These are phyloP conservation scores for Anableps anableps DNA, from an alignment of 2,797 vertebrate genomes.

Conservation along the genomic window DNA sequence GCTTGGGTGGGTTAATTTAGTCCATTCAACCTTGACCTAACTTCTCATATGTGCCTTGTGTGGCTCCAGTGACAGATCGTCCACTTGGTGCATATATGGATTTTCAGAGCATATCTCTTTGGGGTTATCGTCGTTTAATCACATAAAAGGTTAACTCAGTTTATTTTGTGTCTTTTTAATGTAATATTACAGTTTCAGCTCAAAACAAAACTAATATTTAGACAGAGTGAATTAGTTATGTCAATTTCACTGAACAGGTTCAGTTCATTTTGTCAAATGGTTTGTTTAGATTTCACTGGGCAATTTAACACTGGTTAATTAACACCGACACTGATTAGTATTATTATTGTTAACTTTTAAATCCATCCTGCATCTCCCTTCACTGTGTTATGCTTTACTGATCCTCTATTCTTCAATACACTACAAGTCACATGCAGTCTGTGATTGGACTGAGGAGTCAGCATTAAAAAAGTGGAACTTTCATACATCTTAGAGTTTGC, in stretches of 20 bases:
- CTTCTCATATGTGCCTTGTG: conserved; percentile 32
- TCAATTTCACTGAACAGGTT: neutral
- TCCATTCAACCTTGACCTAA: conserved; percentile 48
- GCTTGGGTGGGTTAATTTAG: conserved; percentile 25
- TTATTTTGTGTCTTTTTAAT: neutral
- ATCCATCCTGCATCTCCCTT: neutral
- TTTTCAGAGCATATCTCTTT: conserved; percentile 13
- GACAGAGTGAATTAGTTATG: neutral
- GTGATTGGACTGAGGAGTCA: conserved; percentile 63
- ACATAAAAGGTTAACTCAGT: conserved; percentile 3
- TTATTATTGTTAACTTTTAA: neutral
- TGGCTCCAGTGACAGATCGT: conserved; percentile 21
- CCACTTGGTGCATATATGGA: neutral
- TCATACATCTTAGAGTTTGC: conserved; percentile 33
- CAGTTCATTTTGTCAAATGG: conserved; percentile 5
- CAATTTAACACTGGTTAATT: too few species aligned
- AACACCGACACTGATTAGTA: conserved; percentile 12
- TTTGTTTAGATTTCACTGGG: conserved; percentile 7
- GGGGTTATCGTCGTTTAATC: conserved; percentile 8
- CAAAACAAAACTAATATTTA: neutral
- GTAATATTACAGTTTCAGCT: neutral
- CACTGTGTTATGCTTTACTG: neutral
- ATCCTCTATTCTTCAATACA: conserved; percentile 12
- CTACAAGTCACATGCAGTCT: conserved; percentile 72
- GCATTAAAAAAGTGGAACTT: conserved; percentile 79